Conservation (phyloP, 2,888 invertebrate genomes). For the Pammene aurita region DNA sequence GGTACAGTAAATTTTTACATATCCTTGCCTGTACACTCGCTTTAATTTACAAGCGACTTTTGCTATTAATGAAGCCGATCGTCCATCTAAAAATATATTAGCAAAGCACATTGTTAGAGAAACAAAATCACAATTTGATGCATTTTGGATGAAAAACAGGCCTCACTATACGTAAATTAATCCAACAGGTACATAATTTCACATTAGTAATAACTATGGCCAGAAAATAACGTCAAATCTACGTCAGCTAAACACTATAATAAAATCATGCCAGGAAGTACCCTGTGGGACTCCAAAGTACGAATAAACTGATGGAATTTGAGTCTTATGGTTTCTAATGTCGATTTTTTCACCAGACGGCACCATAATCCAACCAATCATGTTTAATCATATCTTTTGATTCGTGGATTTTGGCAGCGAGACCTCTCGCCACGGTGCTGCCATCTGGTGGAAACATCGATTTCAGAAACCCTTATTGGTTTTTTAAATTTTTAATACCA, state of each 20-base stretch:
- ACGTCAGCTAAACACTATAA: slow-evolving; percentile 11
- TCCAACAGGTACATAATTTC: slow-evolving; percentile 25
- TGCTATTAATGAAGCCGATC: not conserved
- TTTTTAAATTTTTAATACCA: no score
- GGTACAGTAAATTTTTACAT: slow-evolving; percentile 15
- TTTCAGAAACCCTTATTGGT: no score
- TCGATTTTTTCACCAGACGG: no score
- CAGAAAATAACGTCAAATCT: slow-evolving; percentile 14
- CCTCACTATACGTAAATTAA: slow-evolving; percentile 13
- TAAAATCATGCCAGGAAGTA: slow-evolving; percentile 12
- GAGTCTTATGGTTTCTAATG: not conserved
- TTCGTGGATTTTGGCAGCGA: no score
- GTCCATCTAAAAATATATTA: not conserved
- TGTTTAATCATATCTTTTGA: no score
- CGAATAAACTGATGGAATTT: not conserved
- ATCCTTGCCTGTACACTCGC: slow-evolving; percentile 14
- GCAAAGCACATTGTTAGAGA: not conserved
- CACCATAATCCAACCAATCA: no score
- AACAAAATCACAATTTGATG: not conserved
- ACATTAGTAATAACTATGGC: slow-evolving; percentile 25
- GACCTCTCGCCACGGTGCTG: no score
- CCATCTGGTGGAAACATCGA: no score
- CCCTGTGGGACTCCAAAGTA: no score
- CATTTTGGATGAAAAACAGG: slow-evolving; percentile 5
- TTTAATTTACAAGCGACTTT: slow-evolving; percentile 12